A percentile compares a stretch with the other conserved stretches of the same genome.
These are phyloP conservation scores for Pogoniulus pusillus DNA, from an alignment of 2,797 vertebrate species.

Conservation along the genomic window DNA sequence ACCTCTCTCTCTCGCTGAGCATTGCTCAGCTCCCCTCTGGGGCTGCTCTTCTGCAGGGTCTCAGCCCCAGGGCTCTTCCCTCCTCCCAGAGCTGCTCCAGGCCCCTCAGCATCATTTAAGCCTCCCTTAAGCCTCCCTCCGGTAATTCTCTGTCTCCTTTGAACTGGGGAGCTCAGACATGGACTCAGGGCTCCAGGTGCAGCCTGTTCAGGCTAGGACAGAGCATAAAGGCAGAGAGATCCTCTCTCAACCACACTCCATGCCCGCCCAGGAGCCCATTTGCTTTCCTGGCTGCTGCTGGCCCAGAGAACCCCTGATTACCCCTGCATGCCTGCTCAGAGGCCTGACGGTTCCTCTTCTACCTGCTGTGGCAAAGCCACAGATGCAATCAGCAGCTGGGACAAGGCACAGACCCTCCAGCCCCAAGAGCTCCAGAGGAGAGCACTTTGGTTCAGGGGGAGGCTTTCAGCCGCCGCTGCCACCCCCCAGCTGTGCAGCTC, in stretches of 20 bases:
- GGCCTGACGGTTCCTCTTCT: accelerated
- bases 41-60: neutral
- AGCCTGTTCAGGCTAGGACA: neutral
- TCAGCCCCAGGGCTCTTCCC: neutral
- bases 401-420: accelerated
- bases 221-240: neutral
- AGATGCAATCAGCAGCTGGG: accelerated
- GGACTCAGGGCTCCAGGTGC: neutral
- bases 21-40: too few relatives aligned
- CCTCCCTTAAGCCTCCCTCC: neutral
- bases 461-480: neutral
- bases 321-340: neutral
- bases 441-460: neutral
- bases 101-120: neutral
- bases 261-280: neutral
- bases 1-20: too few relatives aligned
- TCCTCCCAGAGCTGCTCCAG: neutral
- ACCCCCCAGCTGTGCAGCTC: neutral
- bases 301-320: neutral
- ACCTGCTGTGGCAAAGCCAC: accelerated
- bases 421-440: accelerated
- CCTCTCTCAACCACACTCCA: neutral
- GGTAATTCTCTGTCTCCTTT: neutral
- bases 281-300: accelerated
- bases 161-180: neutral